Base-by-base conservation (phyloP, 2,113 vertebrate genomes). In the Tachysurus vachellii region DNA sequence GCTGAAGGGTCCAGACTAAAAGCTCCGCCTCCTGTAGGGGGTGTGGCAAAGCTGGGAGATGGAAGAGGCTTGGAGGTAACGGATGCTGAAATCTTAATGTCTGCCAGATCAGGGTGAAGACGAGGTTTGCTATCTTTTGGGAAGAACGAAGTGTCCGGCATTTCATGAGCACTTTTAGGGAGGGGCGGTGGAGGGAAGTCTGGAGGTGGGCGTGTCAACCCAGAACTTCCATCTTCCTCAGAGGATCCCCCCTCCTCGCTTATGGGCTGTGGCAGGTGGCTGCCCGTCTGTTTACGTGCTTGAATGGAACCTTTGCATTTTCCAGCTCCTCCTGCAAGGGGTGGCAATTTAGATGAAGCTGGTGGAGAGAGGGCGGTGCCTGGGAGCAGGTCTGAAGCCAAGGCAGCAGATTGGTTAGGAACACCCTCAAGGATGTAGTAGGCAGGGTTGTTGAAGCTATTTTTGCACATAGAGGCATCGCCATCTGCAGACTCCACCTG, bases 351-450 rank as follows among this genome's bases (percentile, higher is more conserved):
- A 64, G 91, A 84, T 2, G 88, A 83, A n/a, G 87, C 88, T 28
- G 90, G 83, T 42, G 90, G 83, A 17, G 54, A 88, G 88, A 86
- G 93, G 87, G 87, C 59, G 8, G 95, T 91, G 84, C 93, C 81
- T 80, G 95, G 87, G 79, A 93, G 93, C 59, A 95, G 92, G 7
- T 97, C 96, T 0, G 95, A 66, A 0, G 95, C 94, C 89, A 95
- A 12, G 0, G 94, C 94, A 90, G 95, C 94, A 80, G 95, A 95
- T 85, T 97, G 97, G 91, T 99, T 97, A 0, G 98, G 97, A 83
- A 99, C 98, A 0, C 97, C 98, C 89, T 99, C 98, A 73, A 99
- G 94, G 85, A 98, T 98, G 54, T 99, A 99, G 94, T 99, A 99
- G 14, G 97, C 97, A 0, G 98, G 98, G 89, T 99, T 99, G 89